Conservation (phyloP, 2,797 vertebrate genomes). For the Pangasius sanitwongsei region DNA sequence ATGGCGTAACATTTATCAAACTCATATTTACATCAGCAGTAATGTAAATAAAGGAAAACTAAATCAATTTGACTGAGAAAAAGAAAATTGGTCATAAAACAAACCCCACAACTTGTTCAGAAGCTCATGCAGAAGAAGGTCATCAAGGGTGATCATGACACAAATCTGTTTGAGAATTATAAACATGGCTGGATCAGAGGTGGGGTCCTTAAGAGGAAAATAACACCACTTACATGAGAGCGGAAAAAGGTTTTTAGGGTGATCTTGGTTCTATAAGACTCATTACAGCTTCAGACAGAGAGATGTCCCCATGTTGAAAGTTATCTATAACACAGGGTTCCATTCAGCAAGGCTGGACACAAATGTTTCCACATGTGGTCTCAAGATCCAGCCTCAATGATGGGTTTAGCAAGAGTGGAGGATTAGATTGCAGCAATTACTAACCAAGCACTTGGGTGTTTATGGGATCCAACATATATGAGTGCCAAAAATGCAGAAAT, state of each 20-base stretch:
- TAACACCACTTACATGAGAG: slow-evolving; percentile 71
- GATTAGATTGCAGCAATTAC: slow-evolving; percentile 78
- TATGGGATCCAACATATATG: slow-evolving; percentile 20
- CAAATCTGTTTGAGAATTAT: background rate
- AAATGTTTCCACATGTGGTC: slow-evolving; percentile 91
- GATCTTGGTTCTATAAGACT: slow-evolving; percentile 73
- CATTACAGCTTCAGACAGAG: slow-evolving; percentile 66
- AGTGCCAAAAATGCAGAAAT: slow-evolving; percentile 15
- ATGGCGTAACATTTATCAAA: background rate
- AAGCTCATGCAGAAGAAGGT: background rate
- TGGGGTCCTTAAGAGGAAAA: slow-evolving; percentile 59
- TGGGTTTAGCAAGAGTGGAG: slow-evolving; percentile 57
- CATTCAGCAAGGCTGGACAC: slow-evolving; percentile 86
- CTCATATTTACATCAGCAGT: background rate
- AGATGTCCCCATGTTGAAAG: slow-evolving; percentile 75
- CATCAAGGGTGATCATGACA: background rate
- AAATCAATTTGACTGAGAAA: background rate
- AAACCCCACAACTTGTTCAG: slow-evolving; percentile 22
- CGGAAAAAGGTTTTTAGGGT: slow-evolving; percentile 58
- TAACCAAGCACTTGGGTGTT: slow-evolving; percentile 68
- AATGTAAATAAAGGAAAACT: background rate
- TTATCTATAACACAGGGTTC: slow-evolving; percentile 84
- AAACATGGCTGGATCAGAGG: slow-evolving; percentile 55
- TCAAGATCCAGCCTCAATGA: slow-evolving; percentile 63
- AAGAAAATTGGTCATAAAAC: background rate